Evolutionary conservation across 2,797 vertebrate species (phyloP).

Genomic region (Dendrocincla tyrannina): DNA sequence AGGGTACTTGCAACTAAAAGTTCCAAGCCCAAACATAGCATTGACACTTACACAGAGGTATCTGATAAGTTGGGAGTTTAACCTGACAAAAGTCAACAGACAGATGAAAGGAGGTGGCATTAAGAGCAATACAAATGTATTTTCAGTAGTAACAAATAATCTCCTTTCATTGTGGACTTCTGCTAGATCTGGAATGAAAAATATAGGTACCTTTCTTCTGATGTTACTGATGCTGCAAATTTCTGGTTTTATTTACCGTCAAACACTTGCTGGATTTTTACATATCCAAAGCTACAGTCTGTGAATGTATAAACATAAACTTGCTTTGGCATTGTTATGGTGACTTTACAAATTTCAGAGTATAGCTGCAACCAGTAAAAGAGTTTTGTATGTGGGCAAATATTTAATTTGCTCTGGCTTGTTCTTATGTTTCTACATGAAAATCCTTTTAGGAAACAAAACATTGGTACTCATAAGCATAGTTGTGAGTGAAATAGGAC

Average conservation of each 20-base stretch:
- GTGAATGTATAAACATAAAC: background rate
- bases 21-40: background rate
- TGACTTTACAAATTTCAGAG: background rate
- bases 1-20: background rate
- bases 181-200: background rate
- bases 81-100: background rate
- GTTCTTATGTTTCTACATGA: background rate
- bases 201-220: background rate
- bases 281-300: background rate
- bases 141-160: background rate
- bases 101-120: background rate
- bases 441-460: background rate
- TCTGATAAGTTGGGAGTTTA: background rate
- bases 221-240: background rate
- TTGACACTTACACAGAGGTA: background rate
- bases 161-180: background rate
- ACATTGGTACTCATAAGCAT: background rate
- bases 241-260: background rate
- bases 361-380: background rate
- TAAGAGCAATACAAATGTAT: background rate
- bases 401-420: background rate
- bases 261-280: background rate
- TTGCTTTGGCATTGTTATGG: background rate
- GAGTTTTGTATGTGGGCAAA: background rate
- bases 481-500: background rate